Conservation (phyloP, 2,888 invertebrate genomes). For the Catocala nupta region DNA sequence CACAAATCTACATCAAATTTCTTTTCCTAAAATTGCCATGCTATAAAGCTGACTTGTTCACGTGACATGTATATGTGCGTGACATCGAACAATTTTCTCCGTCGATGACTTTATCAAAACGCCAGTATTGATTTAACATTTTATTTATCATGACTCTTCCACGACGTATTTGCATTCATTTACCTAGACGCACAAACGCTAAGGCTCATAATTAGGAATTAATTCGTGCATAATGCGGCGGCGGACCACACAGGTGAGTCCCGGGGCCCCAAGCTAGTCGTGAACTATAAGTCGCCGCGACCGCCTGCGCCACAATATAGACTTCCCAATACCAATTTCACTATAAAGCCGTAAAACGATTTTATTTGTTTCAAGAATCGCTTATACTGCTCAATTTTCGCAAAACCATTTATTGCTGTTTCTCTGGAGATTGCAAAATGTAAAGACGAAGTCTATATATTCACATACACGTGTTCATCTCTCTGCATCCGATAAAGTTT, state of each 20-base stretch:
- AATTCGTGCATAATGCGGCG: constrained; percentile 56
- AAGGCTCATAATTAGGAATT: constrained; percentile 61
- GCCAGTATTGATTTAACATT: constrained; percentile 29
- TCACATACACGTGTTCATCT: not conserved
- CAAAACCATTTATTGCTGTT: constrained; percentile 46
- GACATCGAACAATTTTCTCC: constrained; percentile 33
- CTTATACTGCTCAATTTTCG: constrained; percentile 50
- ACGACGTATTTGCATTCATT: constrained; percentile 15
- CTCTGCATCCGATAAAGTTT: constrained; percentile 13
- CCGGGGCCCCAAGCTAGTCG: constrained; percentile 77
- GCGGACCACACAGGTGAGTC: constrained; percentile 76
- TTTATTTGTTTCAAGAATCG: constrained; percentile 71
- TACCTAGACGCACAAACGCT: constrained; percentile 35
- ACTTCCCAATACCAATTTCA: constrained; percentile 72
- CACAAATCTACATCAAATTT: not conserved
- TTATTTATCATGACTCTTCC: constrained; percentile 16
- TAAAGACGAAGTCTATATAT: constrained; percentile 2
- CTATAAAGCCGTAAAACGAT: constrained; percentile 71
- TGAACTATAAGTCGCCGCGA: constrained; percentile 73
- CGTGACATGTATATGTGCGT: constrained; percentile 35
- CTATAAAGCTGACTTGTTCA: constrained; percentile 36
- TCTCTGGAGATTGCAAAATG: constrained; percentile 27
- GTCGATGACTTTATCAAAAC: constrained; percentile 30
- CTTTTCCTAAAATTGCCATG: constrained; percentile 29
- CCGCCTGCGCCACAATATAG: constrained; percentile 71